phyloP scores from a whole-genome alignment of 2,113 vertebrate species.

The Rhinopomastus cyanomelas region DNA sequence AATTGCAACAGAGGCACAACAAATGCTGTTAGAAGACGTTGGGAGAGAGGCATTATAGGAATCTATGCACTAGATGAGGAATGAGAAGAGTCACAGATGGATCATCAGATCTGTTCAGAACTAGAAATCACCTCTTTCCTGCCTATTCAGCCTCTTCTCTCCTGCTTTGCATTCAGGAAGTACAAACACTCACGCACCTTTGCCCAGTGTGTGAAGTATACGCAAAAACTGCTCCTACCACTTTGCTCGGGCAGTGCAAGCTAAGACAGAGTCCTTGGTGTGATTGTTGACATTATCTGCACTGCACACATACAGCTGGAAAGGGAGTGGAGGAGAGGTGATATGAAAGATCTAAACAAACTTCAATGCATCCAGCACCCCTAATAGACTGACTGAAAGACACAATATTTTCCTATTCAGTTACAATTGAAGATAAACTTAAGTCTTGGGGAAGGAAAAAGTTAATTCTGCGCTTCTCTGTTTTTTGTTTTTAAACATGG shows the following conservation, averaged over 20 bases:
- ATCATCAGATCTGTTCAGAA: neutral
- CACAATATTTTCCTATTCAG: neutral
- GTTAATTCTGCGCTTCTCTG: neutral
- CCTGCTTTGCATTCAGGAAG: neutral
- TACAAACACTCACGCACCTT: neutral
- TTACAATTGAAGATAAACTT: neutral
- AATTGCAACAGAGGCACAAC: neutral
- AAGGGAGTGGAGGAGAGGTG: neutral
- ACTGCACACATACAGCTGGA: rapidly evolving
- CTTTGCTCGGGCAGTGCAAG: neutral
- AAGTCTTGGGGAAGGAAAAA: neutral
- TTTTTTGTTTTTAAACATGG: neutral
- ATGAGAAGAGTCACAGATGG: neutral
- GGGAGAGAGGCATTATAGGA: neutral
- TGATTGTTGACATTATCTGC: rapidly evolving
- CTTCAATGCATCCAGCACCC: neutral
- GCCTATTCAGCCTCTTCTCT: neutral
- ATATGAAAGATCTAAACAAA: neutral
- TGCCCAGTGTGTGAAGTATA: neutral
- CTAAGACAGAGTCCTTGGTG: neutral
- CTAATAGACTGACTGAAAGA: neutral
- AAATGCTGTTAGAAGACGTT: neutral
- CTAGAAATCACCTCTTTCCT: neutral
- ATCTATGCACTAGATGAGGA: neutral
- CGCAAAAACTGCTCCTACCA: neutral